Base-by-base conservation (phyloP, 2,113 vertebrate species). In the Heloderma charlesbogerti region DNA sequence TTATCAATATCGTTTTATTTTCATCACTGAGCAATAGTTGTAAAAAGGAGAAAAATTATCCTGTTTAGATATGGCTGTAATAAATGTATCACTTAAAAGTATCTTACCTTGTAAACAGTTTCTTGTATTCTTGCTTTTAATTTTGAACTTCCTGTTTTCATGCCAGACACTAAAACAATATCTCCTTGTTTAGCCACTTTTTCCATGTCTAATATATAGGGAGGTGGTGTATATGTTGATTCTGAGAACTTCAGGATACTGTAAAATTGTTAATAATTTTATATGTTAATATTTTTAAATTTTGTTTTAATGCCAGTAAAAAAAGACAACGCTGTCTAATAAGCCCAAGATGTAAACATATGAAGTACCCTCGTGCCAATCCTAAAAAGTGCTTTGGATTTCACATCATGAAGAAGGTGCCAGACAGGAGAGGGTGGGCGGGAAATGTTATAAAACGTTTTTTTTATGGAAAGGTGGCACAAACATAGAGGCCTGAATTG, bases 151-250 rank as follows among this genome's bases (percentile, higher is more conserved):
- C 98, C 98, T 0, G 97, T 98, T 96, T 97, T 98, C 95, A 97
- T 96, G n/a, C 97, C 98, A 8, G 98, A 97, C 89, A 98, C 97
- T 72, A 98, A 87, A 92, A 98, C 89, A 20, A 96, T 98, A 87
- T 99, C 99, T 6, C 99, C 98, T 91, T 99, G 99, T 96, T 98
- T 99, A 80, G 98, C 98, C 43, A 98, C 97, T 91, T 98, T 98
- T 95, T 99, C 99, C 99, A 99, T 99, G 95, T 99, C 98, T 0
- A 97, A 98, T 96, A 99, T 99, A 94, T 99, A 98, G 9, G 94
- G 93, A 37, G 98, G 98, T 2, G 99, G 98, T 1, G 95, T 99
- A 84, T 99, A 99, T 0, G 98, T 98, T 2, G 99, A 99, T 96
- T 99, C 99, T 2, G 98, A 98, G 95, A 99, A 99, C 31, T 98